Evolutionary conservation across 2,113 vertebrate genomes (phyloP), one percentile per base, ranked within the genome.

Genomic region (Tenebrosternarchus preto): DNA sequence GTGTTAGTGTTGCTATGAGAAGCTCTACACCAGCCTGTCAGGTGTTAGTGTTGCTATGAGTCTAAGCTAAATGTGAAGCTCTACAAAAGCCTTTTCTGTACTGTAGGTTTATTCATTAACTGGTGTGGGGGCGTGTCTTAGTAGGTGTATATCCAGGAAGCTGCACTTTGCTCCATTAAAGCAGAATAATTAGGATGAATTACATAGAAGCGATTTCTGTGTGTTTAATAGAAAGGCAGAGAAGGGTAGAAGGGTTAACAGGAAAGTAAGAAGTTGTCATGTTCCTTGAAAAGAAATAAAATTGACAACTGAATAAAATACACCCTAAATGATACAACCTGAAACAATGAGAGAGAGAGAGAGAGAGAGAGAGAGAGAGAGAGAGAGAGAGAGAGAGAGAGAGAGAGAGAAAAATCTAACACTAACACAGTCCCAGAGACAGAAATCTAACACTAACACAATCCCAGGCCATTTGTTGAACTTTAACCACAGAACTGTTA

Each of bases 21-120:
- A n/a, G n/a, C n/a, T 57, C 27, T 57, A 72, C 57, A 17, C 55
- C 80, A 43, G 74, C 72, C n/a, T 57, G 68, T 36, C 39, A 76
- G 39, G 56, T 76, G 55, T 2, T 15, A 50, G 11, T 50, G 43
- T 19, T 69, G 36, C n/a, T 43, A 19, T 33, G 11, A 4, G 20
- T 22, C 29, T 39, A 6, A 11, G 25, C 31, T 39, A 12, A 8
- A n/a, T 9, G 31, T 68, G 17, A 22, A 50, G 43, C 43, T 15
- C 43, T 50, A 50, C 6, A 43, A 5, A 8, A 43, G 43, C 8
- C 24, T 20, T 57, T 55, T 20, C 24, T 24, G 66, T 56, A 59
- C 31, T 7, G 66, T 70, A 67, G 27, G 76, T 39, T 39, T 60
- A 71, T 71, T 72, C 36, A 69, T 36, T 70, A 43, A 56, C 53